A percentile compares a stretch with the other conserved stretches of the same genome.
phyloP scores from a whole-genome alignment of 1,140 invertebrate species.

The Micrasema minimum region DNA sequence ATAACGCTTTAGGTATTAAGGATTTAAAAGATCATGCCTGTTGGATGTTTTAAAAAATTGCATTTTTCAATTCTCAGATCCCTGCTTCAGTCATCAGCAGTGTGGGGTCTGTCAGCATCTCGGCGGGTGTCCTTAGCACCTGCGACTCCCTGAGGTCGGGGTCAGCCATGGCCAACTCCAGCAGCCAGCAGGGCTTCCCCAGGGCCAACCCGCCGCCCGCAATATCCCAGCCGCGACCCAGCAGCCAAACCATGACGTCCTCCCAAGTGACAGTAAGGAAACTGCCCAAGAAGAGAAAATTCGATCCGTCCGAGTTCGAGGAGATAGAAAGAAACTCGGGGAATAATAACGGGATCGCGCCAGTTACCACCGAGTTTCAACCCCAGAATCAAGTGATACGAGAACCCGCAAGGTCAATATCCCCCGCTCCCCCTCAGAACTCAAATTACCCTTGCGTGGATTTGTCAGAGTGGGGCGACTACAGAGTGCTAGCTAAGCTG shows the following conservation, averaged over 20 bases:
- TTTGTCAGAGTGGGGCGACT: constrained; percentile 90
- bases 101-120: constrained; percentile 65
- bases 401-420: constrained; percentile 55
- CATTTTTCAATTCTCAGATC: constrained; percentile 57
- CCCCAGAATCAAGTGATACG: constrained; percentile 22
- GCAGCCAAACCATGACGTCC: constrained; percentile 55
- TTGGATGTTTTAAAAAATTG: too few relatives aligned
- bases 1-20: too few relatives aligned
- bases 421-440: constrained; percentile 57
- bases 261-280: constrained; percentile 70
- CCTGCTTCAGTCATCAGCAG: constrained; percentile 67
- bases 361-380: constrained; percentile 45
- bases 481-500: constrained; percentile 88
- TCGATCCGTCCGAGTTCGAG: constrained; percentile 84
- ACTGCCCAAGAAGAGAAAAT: constrained; percentile 90
- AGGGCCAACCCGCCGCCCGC: constrained; percentile 49
- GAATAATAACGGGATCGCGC: constrained; percentile 59
- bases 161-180: constrained; percentile 65
- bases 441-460: constrained; percentile 71
- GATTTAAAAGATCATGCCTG: too few relatives aligned
- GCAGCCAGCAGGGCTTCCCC: constrained; percentile 55
- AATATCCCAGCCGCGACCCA: constrained; percentile 58
- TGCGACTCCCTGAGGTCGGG: constrained; percentile 57
- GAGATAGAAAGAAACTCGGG: constrained; percentile 67
- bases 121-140: constrained; percentile 54